Conservation (phyloP, 2,797 vertebrate species). For the Crax fasciolata region DNA sequence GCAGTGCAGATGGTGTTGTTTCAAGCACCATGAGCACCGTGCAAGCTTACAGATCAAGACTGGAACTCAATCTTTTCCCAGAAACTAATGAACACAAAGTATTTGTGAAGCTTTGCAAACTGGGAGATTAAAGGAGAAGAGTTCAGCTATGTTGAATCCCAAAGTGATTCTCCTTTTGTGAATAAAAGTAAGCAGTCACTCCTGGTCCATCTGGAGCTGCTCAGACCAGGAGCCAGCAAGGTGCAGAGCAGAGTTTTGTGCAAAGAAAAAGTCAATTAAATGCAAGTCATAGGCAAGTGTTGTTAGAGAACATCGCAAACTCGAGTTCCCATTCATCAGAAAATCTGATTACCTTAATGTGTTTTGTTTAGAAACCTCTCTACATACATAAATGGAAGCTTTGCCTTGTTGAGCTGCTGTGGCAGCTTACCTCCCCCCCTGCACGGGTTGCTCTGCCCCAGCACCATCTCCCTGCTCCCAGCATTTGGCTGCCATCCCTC, state of each 20-base stretch:
- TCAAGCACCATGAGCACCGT: not conserved
- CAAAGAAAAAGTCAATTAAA: not conserved
- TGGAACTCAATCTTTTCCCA: not conserved
- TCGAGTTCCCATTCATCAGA: constrained; percentile 16
- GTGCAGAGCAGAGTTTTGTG: not conserved
- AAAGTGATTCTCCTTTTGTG: not conserved
- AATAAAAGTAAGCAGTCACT: not conserved
- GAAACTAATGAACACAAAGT: not conserved
- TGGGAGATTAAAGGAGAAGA: not conserved
- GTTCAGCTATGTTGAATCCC: not conserved
- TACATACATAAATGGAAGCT: not conserved
- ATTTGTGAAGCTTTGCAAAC: not conserved
- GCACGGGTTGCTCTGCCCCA: not conserved
- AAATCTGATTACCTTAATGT: not conserved
- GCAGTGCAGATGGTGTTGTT: not conserved
- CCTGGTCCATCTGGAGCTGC: not conserved
- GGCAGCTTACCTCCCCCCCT: not conserved
- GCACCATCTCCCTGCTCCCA: rapidly evolving
- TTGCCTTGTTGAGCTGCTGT: not conserved
- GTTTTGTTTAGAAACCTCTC: constrained; percentile 21
- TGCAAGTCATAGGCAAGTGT: not conserved
- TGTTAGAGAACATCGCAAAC: not conserved
- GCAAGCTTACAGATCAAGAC: not conserved
- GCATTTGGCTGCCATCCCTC: not conserved
- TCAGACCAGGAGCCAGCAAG: not conserved